Evolutionary conservation across 2,888 invertebrate species (phyloP), one percentile per base, ranked within the genome.

Genomic region (Rhagium mordax): DNA sequence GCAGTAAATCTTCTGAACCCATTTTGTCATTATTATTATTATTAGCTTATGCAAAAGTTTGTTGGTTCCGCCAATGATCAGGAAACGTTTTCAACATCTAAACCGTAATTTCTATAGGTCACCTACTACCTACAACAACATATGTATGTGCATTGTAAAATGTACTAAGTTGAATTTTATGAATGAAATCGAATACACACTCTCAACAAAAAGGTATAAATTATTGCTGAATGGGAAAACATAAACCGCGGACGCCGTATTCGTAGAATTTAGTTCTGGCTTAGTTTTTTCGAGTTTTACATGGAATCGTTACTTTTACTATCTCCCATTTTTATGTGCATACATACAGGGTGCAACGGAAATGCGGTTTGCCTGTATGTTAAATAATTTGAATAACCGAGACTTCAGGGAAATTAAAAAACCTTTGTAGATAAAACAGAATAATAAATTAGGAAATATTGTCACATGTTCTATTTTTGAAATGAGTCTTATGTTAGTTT

Each of bases 101-200:
- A 49, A 29, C 24, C 1, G 27, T 29, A 33, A n/a, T 55, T 53
- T 57, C 57, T 69, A 53, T 70, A 73, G 73, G 73, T 73, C 73
- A 73, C 65, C 70, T 59, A 65, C 65, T 73, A 53, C 65, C 73
- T 64, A 66, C 71, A 71, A 24, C 47, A 24, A 67, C 67, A 67
- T 57, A 41, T 60, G 55, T 33, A 27, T 53, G 33, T 47, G 21
- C 67, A 67, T 16, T 57, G 57, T 47, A 20, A 65, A 65, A 65
- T 47, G 57, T 67, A 57, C 47, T 29, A 55, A 47, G 57, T 67
- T 55, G 27, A 57, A 57, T 67, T 67, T 67, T 47, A 67, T 67
- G 67, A 67, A 67, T 67, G 67, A 67, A 67, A 67, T 67, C 57
- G 57, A 67, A 67, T 67, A 57, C 67, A 55, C 66, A 41, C 24